These are phyloP conservation scores for Cyanistes caeruleus DNA, from an alignment of 2,113 vertebrate species.

Conservation along the genomic window DNA sequence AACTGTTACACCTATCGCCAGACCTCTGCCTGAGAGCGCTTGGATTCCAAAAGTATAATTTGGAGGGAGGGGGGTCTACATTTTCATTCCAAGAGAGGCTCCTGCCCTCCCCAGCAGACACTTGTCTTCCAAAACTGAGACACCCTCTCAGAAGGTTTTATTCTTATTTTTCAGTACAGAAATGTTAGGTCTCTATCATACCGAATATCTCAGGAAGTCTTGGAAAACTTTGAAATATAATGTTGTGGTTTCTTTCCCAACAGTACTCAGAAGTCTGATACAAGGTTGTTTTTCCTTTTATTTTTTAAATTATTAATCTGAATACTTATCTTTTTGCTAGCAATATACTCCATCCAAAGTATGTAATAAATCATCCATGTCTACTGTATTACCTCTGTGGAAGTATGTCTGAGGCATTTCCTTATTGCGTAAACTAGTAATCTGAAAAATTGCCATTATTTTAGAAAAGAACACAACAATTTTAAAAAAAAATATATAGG, in stretches of 20 bases:
- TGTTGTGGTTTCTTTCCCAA: background rate
- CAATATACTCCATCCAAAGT: background rate
- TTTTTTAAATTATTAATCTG: conserved; percentile 1
- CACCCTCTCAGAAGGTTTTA: background rate
- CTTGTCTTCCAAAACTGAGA: too few relatives aligned
- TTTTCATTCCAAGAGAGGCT: too few relatives aligned
- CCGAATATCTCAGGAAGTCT: background rate
- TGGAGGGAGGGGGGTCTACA: too few relatives aligned
- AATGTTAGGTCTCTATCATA: background rate
- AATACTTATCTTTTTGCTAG: conserved; percentile 18
- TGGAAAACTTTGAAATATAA: background rate
- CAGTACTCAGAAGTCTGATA: background rate
- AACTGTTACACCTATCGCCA: too few relatives aligned
- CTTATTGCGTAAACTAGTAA: conserved; percentile 77
- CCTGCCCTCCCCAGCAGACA: too few relatives aligned
- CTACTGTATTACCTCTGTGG: conserved; percentile 35
- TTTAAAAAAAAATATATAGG: conserved; percentile 64
- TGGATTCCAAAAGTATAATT: too few relatives aligned
- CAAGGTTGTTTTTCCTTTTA: background rate
- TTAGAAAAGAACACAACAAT: conserved; percentile 69
- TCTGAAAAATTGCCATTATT: conserved; percentile 76
- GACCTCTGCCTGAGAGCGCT: too few relatives aligned
- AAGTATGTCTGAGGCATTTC: conserved; percentile 59
- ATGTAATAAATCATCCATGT: background rate
- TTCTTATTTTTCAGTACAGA: background rate